Base-by-base conservation (phyloP, 2,888 invertebrate genomes). In the Dynastes tityus region DNA sequence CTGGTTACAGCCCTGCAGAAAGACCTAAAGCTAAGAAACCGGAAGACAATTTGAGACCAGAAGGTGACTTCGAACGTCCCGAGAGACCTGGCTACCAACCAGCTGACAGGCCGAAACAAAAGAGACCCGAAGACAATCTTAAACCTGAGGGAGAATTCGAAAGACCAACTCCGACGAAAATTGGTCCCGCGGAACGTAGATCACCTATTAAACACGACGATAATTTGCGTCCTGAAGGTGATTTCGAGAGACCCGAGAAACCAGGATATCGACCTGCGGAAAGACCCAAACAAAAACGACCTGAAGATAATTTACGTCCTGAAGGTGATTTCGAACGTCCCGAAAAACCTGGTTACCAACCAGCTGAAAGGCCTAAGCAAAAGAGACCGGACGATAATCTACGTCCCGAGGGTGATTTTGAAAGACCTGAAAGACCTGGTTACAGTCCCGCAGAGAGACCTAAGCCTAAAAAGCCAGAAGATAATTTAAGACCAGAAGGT, bases 11-110 rank as follows among this genome's bases (percentile, higher is more conserved):
- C 93, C 90, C 90, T 29, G 90, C 89, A 4, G 91, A 91, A 81
- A 85, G 91, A 13, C 90, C 89, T 82, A 87, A 68, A 85, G 83
- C 22, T 22, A 22, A 70, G 16, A 84, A 70, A 64, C 90, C 90
- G 0, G 82, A 87, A 79, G 93, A 94, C 84, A 94, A 94, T 85
- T 86, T 92, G 0, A 83, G 85, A 51, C 88, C 89, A 0, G 92
- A 92, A 87, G 92, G 92, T 80, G 90, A 90, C 5, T 90, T 91
- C 76, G 89, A 90, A 64, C 80, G 87, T 1, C 90, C 89, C 0
- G 85, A 85, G 13, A 84, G 80, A 65, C 88, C 89, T 32, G 84
- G 85, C 67, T 81, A 74, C 29, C 53, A 82, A 0, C 88, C 89
- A 11, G 87, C 84, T 11, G 88, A 89, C 80, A 79, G 87, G 76